A percentile compares a stretch with the other conserved stretches of the same genome.
These are phyloP conservation scores for Odontothrips loti DNA, from an alignment of 2,888 invertebrate species.

Conservation along the genomic window DNA sequence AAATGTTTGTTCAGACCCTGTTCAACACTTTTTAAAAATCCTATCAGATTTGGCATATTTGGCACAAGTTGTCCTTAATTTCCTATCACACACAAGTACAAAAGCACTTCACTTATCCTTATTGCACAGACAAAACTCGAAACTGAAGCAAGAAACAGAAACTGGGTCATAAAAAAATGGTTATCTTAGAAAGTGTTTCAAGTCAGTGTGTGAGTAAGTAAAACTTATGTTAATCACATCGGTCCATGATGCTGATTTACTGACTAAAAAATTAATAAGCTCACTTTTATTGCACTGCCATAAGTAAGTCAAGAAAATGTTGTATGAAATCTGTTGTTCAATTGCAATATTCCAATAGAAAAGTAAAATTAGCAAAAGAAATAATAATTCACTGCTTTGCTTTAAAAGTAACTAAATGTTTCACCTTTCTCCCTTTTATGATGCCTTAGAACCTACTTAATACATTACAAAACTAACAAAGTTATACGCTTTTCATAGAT, in stretches of 20 bases:
- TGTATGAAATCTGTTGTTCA: conserved; percentile 12
- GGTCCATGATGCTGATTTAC: conserved; percentile 22
- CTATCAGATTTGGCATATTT: conserved; percentile 23
- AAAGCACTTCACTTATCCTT: conserved; percentile 12
- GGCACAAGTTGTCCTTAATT: conserved; percentile 24
- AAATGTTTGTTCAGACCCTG: conserved; percentile 19
- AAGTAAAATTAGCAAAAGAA: conserved; percentile 19
- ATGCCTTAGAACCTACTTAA: conserved; percentile 17
- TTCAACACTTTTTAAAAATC: conserved; percentile 9
- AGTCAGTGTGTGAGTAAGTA: conserved; percentile 23
- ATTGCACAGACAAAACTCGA: conserved; percentile 13
- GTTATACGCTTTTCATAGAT: conserved; percentile 14
- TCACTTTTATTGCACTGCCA: conserved; percentile 22
- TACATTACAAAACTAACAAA: conserved; percentile 27
- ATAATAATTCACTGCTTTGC: background rate
- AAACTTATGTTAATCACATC: conserved; percentile 22
- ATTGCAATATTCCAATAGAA: conserved; percentile 12
- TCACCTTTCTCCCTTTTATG: conserved; percentile 23
- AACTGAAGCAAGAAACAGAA: conserved; percentile 6
- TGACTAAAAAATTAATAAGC: conserved; percentile 19
- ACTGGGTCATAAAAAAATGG: background rate
- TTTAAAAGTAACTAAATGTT: conserved; percentile 20
- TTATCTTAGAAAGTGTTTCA: conserved; percentile 21
- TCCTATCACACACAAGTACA: conserved; percentile 14
- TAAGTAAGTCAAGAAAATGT: conserved; percentile 9